Base-by-base conservation (phyloP, 2,888 invertebrate species). In the Magallana nippona region DNA sequence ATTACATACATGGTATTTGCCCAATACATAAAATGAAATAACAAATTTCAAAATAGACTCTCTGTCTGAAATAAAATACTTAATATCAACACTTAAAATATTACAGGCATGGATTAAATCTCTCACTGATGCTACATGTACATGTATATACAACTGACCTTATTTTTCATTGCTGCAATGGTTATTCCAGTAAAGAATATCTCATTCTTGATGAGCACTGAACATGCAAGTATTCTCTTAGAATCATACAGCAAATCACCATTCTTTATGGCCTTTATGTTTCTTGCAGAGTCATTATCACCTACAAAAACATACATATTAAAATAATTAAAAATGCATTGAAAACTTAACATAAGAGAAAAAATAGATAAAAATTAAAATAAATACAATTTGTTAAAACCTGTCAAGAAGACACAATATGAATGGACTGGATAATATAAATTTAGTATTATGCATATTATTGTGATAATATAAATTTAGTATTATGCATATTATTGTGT, bases 131-230 rank as follows among this genome's bases (percentile, higher is more conserved):
- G 27, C 27, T 27, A 27, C 27, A 27, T 32, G 19, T 15, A 32
- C 32, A 58, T 13, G 13, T 27, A 27, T 27, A 27, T 58, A 58
- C n/a, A 58, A n/a, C 58, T 17, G 13, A 80, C 58, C 58, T 57
- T 58, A 27, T 80, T 55, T 17, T 58, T 81, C 81, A 60, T 81
- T 15, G 81, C 81, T 60, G 81, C 81, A 13, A 32, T 32, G 62
- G 62, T 62, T 56, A 81, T 81, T 17, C 81, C 62, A 62, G 22
- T 81, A 11, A 81, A 44, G 22, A n/a, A 81, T 62, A 32, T 15
- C 15, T 32, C 0, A 10, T 22, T 27, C 15, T 81, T 8, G 2
- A 13, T n/a, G 19, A 57, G 17, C n/a, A 62, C 17, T 10, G 60
- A 62, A n/a, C 56, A 55, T n/a, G 62, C 81, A 17, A 44, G 62